These are phyloP conservation scores for Nematopogon swammerdamellus DNA, from an alignment of 2,888 invertebrate genomes.

Conservation along the genomic window DNA sequence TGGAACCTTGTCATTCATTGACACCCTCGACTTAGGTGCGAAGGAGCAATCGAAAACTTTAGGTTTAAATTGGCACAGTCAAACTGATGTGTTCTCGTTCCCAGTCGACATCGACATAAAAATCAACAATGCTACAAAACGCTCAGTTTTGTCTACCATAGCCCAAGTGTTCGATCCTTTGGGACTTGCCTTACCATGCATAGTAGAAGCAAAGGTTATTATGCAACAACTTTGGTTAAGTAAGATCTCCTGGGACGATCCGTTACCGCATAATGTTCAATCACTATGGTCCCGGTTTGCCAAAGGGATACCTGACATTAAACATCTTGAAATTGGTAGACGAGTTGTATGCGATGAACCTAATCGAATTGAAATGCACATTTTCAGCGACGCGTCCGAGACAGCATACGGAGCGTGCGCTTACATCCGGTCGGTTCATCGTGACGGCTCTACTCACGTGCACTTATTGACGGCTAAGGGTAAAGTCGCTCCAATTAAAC, in stretches of 20 bases:
- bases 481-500: constrained; percentile 15
- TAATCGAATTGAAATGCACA: constrained; percentile 12
- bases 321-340: constrained; percentile 5
- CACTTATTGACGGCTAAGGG: constrained; percentile 14
- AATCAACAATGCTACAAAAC: constrained; percentile 8
- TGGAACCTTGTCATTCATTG: neutral
- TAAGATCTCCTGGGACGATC: constrained; percentile 15
- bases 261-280: constrained; percentile 2
- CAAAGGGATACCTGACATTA: constrained; percentile 2
- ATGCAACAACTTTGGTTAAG: constrained; percentile 14
- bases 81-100: too few species aligned
- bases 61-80: too few species aligned
- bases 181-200: constrained; percentile 12
- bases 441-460: constrained; percentile 6
- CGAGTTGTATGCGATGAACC: constrained; percentile 10
- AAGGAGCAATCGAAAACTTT: too few species aligned
- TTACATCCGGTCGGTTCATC: constrained; percentile 12
- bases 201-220: constrained; percentile 13
- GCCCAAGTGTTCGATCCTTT: constrained; percentile 15
- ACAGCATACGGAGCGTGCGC: constrained; percentile 18
- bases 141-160: constrained; percentile 10
- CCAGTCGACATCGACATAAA: constrained; percentile 8
- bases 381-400: too few species aligned
- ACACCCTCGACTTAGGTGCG: too few species aligned
- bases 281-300: constrained; percentile 2